Conservation (phyloP, 2,113 vertebrate species). For the Lanius ludovicianus region DNA sequence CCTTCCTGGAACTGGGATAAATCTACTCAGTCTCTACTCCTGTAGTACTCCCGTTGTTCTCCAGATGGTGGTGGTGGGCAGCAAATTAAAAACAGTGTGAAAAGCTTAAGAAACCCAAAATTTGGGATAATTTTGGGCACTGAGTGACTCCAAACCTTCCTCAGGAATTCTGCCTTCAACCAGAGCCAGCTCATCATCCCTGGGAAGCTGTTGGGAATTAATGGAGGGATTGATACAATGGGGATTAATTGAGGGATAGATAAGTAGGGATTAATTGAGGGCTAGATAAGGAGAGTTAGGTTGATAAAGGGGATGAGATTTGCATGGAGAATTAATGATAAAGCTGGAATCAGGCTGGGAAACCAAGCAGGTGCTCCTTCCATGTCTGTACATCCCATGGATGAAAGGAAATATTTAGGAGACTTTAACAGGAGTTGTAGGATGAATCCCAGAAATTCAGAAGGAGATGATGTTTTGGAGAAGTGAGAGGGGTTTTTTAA, state of each 20-base stretch:
- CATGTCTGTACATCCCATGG: not conserved
- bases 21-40: not conserved
- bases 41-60: not conserved
- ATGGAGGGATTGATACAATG: accelerated
- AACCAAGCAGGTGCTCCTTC: not conserved
- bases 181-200: accelerated
- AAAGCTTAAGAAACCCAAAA: not conserved
- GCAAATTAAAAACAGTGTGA: not conserved
- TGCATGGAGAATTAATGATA: not conserved
- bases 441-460: not conserved
- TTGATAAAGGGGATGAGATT: not conserved
- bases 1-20: not conserved
- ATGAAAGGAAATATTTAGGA: not conserved
- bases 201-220: not conserved
- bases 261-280: not conserved
- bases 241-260: not conserved
- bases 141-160: not conserved
- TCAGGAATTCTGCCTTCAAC: not conserved
- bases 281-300: not conserved
- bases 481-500: accelerated
- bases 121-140: not conserved
- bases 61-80: slow-evolving; percentile 43
- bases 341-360: not conserved
- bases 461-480: not conserved
- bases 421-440: not conserved